Evolutionary conservation across 2,888 invertebrate genomes (phyloP), one percentile per base, ranked within the genome.

Genomic region (Plagodis pulveraria): DNA sequence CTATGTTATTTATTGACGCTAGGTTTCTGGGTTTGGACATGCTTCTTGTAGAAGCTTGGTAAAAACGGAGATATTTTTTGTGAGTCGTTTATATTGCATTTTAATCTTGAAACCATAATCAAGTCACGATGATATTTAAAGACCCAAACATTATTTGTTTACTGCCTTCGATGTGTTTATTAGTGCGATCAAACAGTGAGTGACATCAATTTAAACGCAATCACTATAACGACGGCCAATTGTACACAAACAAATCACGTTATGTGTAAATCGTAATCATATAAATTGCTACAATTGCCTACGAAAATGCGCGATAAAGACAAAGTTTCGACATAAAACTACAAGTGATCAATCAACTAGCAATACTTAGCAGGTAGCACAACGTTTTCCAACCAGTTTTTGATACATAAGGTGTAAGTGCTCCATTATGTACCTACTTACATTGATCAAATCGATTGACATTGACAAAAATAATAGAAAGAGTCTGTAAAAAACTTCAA

Each of bases 161-260:
- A 44, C n/a, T 40, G 45, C 32, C 45, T 49, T 46, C 47, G 50
- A 45, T 12, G 43, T 42, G 40, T 53, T 54, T 49, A 62, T 72
- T 63, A 66, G 57, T 60, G 70, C 73, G 74, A 76, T 80, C 73
- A 72, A 67, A 71, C 71, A 78, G 79, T 77, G 73, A 80, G 74
- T 70, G 73, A 77, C 78, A 69, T 76, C 85, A 87, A 87, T 87
- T 84, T 86, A 82, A 87, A 85, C 52, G 83, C 83, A 85, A 88
- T 87, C 83, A 83, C 70, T 54, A 58, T 81, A 83, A 84, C 80
- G 74, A 81, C 74, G 68, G 56, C 65, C 73, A 75, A 78, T 81
- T 77, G 78, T 62, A 74, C 77, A 76, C 78, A 84, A 78, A 82
- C 76, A 82, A 81, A 83, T 77, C 67, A 68, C 81, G 81, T 80